Conservation (phyloP, 2,888 invertebrate genomes). For the Drosophila leonis region DNA sequence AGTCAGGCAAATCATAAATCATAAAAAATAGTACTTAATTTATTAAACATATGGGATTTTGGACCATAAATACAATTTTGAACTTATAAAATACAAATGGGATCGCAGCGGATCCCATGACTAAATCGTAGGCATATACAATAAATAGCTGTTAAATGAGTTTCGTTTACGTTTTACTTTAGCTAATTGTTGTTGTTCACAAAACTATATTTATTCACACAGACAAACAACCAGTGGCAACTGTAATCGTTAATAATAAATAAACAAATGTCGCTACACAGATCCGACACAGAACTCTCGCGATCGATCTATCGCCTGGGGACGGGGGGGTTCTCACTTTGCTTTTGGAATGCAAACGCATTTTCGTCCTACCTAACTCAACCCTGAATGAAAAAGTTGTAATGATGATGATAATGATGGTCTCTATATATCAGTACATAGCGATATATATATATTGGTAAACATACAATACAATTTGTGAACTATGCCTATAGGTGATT, state of each 20-base stretch:
- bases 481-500: conserved; percentile 45
- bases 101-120: conserved; percentile 7
- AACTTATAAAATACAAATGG: conserved; percentile 35
- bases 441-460: conserved; percentile 47
- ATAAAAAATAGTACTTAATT: neutral
- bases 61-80: conserved; percentile 38
- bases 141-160: conserved; percentile 20
- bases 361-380: conserved; percentile 3
- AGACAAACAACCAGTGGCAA: conserved; percentile 13
- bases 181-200: conserved; percentile 43
- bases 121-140: conserved; percentile 27
- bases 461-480: conserved; percentile 44
- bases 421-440: conserved; percentile 39
- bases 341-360: conserved; percentile 4
- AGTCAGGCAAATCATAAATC: neutral
- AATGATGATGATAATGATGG: conserved; percentile 3
- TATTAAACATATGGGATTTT: conserved; percentile 9
- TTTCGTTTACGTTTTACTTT: conserved; percentile 32
- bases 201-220: conserved; percentile 32
- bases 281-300: neutral
- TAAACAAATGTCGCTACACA: conserved; percentile 8
- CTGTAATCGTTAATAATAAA: conserved; percentile 2
- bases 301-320: too few relatives aligned
- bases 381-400: conserved; percentile 10
- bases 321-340: neutral